Evolutionary conservation across 2,888 invertebrate species (phyloP), one percentile per base, ranked within the genome.

Genomic region (Linnaemya tessellans): DNA sequence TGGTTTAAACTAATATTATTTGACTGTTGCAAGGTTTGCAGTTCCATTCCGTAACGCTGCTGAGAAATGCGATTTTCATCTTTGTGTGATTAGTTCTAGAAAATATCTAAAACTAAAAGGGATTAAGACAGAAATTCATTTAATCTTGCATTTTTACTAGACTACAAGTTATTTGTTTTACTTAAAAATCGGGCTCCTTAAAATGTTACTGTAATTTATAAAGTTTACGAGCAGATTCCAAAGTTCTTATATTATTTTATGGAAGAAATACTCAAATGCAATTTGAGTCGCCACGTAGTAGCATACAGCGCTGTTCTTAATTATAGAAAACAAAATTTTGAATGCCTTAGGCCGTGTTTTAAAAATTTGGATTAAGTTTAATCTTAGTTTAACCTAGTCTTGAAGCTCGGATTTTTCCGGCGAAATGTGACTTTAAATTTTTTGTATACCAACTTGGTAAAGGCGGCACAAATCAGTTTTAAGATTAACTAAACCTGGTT

Each of bases 21-120:
- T 84, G 70, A 79, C 73, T 82, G 35, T 64, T 80, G 82, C 85
- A 82, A 85, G 85, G 85, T 80, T 64, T 65, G 62, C 30, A 67
- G 82, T 85, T 85, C 85, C 82, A 68, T 75, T 62, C 22, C 30
- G 49, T 80, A 56, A 77, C 60, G 25, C 38, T 80, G 22, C 20
- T 35, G 15, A 65, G 46, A 22, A 77, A 49, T 67, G 30, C 18
- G 54, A 38, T 43, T 67, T 60, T 13, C n/a, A 46, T 49, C 9
- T 62, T 41, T 73, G 15, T 73, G 22, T 56, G 41, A 51, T 54
- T 73, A 60, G 54, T 60, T 15, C 56, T 70, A 70, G n/a, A 56
- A 35, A 35, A 5, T 22, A 5, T 62, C 67, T 80, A 3, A 46
- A 80, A 68, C 43, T 80, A 78, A 64, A 71, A 64, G n/a, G 18